Evolutionary conservation across 2,113 vertebrate species (phyloP).

Genomic region (Synodontis membranacea): DNA sequence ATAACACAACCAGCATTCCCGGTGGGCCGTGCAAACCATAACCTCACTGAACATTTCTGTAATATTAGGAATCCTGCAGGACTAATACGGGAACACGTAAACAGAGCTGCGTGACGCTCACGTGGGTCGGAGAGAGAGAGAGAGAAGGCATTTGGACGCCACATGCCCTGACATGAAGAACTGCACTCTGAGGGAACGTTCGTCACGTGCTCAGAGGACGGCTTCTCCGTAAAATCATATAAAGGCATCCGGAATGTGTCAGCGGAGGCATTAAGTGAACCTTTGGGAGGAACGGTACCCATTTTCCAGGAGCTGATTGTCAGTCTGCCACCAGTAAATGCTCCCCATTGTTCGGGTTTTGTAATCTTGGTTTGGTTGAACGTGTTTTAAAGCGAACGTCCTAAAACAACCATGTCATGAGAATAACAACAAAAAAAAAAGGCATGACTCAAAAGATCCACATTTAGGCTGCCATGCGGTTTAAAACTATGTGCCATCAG

Average conservation of each 20-base stretch:
- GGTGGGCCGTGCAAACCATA: neutral
- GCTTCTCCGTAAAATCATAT: neutral
- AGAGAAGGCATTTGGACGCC: constrained; percentile 7
- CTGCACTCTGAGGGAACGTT: neutral
- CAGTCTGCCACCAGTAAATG: constrained; percentile 26
- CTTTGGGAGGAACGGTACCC: neutral
- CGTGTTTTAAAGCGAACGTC: neutral
- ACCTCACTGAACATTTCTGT: neutral
- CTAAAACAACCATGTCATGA: neutral
- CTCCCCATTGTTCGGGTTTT: constrained; percentile 25
- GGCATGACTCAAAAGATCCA: constrained; percentile 22
- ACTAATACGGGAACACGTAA: neutral
- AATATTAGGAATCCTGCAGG: neutral
- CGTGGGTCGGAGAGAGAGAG: neutral
- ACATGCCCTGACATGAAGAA: neutral
- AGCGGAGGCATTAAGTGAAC: neutral
- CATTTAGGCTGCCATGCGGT: neutral
- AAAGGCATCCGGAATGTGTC: constrained; percentile 1
- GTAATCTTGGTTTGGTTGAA: constrained; percentile 14
- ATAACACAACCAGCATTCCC: neutral
- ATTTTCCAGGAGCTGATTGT: constrained; percentile 26
- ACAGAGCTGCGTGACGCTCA: neutral
- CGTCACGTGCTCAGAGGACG: neutral
- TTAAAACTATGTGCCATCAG: neutral
- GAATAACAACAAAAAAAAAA: constrained; percentile 20